Evolutionary conservation across 2,888 invertebrate genomes (phyloP).

Genomic region (Ophion ventricosus): DNA sequence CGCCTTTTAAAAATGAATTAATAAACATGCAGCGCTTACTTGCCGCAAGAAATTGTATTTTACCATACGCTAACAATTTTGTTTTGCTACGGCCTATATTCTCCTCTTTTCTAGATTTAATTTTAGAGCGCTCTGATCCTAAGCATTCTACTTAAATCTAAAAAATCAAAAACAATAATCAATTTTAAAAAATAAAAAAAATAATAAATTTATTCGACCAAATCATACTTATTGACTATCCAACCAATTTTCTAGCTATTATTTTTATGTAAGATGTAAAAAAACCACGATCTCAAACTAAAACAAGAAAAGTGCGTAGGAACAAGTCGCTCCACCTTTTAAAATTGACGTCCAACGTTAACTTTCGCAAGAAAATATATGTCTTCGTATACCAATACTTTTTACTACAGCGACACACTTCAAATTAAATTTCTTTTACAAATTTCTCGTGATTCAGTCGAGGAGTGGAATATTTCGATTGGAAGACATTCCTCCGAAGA

Average conservation of each 20-base stretch:
- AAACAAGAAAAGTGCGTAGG: neutral
- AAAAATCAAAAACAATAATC: neutral
- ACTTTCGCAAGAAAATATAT: neutral
- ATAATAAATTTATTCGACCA: neutral
- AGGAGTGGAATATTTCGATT: slow-evolving; percentile 19
- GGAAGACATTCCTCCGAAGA: slow-evolving; percentile 5
- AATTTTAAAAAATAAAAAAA: neutral
- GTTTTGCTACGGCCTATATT: neutral
- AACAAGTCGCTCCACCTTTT: neutral
- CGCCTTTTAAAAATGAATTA: too few relatives aligned
- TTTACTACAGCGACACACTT: neutral
- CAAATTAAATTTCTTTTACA: neutral
- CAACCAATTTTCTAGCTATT: neutral
- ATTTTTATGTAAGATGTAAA: neutral
- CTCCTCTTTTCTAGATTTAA: neutral
- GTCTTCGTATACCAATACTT: neutral
- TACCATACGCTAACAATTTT: neutral
- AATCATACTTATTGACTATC: neutral
- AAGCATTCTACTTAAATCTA: neutral
- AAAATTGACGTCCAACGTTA: neutral
- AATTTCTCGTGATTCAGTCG: slow-evolving; percentile 22
- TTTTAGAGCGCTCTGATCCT: neutral
- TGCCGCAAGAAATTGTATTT: too few relatives aligned
- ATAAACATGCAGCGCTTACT: too few relatives aligned
- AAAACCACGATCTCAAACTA: neutral